phyloP scores from a whole-genome alignment of 2,888 invertebrate species.

The Acholoe squamosa region DNA sequence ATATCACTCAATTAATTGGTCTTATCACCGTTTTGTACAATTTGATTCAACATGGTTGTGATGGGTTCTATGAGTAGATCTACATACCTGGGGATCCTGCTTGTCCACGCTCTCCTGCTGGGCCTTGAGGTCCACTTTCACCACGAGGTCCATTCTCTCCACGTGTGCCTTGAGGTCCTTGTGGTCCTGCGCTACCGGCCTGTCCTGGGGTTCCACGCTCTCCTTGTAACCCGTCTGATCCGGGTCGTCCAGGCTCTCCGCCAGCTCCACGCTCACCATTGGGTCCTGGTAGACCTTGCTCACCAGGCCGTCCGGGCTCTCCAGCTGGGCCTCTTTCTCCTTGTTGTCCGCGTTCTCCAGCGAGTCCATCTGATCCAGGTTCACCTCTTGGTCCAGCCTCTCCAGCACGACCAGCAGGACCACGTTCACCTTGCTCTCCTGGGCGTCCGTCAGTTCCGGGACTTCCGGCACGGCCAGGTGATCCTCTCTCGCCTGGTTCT shows the following conservation, averaged over 20 bases:
- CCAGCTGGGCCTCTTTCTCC: constrained; percentile 61
- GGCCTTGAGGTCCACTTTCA: constrained; percentile 42
- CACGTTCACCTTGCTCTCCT: constrained; percentile 68
- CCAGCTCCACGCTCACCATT: constrained; percentile 64
- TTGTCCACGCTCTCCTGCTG: constrained; percentile 62
- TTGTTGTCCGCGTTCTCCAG: constrained; percentile 20
- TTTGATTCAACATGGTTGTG: no score
- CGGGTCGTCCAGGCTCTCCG: constrained; percentile 66
- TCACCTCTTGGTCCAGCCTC: constrained; percentile 63
- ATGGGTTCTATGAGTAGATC: neutral
- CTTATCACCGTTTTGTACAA: no score
- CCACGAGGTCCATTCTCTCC: constrained; percentile 36
- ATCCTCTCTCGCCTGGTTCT: constrained; percentile 67
- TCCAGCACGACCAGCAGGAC: constrained; percentile 66
- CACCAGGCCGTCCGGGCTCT: constrained; percentile 52
- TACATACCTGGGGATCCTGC: constrained; percentile 57
- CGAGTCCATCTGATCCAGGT: constrained; percentile 26
- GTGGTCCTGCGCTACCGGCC: constrained; percentile 47
- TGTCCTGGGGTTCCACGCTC: constrained; percentile 45
- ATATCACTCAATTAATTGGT: no score
- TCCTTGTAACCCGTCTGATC: constrained; percentile 61
- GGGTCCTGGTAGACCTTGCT: neutral
- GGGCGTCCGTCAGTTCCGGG: constrained; percentile 64
- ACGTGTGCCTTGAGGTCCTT: constrained; percentile 55
- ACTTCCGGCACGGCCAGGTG: constrained; percentile 68